phyloP scores from a whole-genome alignment of 2,888 invertebrate genomes.

The Diarsia mendica region DNA sequence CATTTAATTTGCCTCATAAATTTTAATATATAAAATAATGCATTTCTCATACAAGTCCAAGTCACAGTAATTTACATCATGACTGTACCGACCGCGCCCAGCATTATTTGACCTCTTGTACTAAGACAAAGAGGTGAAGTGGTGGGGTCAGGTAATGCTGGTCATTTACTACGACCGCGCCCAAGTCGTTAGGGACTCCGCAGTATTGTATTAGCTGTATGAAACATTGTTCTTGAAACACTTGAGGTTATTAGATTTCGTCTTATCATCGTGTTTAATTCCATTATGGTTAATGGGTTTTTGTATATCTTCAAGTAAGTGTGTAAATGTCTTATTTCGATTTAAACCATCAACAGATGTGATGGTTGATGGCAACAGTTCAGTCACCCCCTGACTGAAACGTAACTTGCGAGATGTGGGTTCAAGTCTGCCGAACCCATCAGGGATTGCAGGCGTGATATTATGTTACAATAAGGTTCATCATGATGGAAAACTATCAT shows the following conservation, averaged over 20 bases:
- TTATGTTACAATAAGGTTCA: too few relatives aligned
- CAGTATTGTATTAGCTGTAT: slow-evolving; percentile 79
- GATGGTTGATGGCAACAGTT: too few relatives aligned
- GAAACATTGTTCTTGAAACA: slow-evolving; percentile 64
- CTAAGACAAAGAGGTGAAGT: too few relatives aligned
- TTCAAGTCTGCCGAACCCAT: too few relatives aligned
- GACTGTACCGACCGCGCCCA: slow-evolving; percentile 77
- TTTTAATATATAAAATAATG: slow-evolving; percentile 30
- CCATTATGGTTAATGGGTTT: not conserved
- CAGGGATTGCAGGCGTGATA: too few relatives aligned
- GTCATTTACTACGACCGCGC: slow-evolving; percentile 66
- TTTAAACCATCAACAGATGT: too few relatives aligned
- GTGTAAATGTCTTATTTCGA: not conserved
- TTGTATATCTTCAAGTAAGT: not conserved
- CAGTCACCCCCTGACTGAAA: too few relatives aligned
- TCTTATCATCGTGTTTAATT: slow-evolving; percentile 32
- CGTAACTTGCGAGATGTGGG: too few relatives aligned
- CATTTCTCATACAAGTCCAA: slow-evolving; percentile 34
- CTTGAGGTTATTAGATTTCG: slow-evolving; percentile 50
- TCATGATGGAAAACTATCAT: too few relatives aligned
- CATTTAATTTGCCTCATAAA: slow-evolving; percentile 27
- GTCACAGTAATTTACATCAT: slow-evolving; percentile 70
- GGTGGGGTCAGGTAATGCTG: too few relatives aligned
- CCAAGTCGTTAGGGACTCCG: slow-evolving; percentile 81
- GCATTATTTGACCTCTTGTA: too few relatives aligned